These are phyloP conservation scores for Gyrodactylus salaris DNA, from an alignment of 1,140 invertebrate species.

Conservation along the genomic window DNA sequence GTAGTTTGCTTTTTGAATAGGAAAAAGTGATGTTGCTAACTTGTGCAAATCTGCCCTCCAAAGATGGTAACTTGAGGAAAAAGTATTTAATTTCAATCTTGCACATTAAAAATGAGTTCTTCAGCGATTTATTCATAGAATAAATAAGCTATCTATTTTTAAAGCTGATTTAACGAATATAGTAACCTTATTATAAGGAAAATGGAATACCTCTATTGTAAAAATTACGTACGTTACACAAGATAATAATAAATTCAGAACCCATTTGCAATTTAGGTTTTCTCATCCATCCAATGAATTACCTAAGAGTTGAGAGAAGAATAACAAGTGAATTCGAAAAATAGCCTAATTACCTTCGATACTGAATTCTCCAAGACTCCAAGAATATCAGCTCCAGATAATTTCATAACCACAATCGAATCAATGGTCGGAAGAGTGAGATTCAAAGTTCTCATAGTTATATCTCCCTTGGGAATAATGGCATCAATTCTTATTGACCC, in stretches of 20 bases:
- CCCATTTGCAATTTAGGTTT: too few relatives aligned
- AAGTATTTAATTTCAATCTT: background rate
- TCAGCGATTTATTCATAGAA: too few relatives aligned
- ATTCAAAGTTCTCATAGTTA: slow-evolving; percentile 43
- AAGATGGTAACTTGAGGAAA: background rate
- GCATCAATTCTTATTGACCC: slow-evolving; percentile 44
- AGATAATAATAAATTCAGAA: too few relatives aligned
- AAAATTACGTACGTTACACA: too few relatives aligned
- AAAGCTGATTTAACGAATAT: too few relatives aligned
- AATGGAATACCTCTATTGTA: too few relatives aligned
- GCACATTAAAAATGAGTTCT: background rate
- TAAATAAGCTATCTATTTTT: too few relatives aligned
- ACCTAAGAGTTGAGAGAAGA: too few relatives aligned
- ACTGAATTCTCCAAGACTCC: slow-evolving; percentile 43
- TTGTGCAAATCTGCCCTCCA: background rate
- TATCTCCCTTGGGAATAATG: slow-evolving; percentile 36
- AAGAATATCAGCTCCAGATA: slow-evolving; percentile 28
- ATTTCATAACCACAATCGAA: slow-evolving; percentile 33
- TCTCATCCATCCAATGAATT: too few relatives aligned
- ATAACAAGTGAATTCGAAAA: too few relatives aligned
- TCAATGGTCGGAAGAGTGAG: slow-evolving; percentile 48
- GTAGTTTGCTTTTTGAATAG: background rate
- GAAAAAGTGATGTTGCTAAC: background rate
- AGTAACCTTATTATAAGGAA: too few relatives aligned
- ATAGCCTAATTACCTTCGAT: too few relatives aligned